A percentile compares a stretch with the other conserved stretches of the same genome.
Conservation (phyloP, 1,140 invertebrate species). For the Penaeus japonicus region DNA sequence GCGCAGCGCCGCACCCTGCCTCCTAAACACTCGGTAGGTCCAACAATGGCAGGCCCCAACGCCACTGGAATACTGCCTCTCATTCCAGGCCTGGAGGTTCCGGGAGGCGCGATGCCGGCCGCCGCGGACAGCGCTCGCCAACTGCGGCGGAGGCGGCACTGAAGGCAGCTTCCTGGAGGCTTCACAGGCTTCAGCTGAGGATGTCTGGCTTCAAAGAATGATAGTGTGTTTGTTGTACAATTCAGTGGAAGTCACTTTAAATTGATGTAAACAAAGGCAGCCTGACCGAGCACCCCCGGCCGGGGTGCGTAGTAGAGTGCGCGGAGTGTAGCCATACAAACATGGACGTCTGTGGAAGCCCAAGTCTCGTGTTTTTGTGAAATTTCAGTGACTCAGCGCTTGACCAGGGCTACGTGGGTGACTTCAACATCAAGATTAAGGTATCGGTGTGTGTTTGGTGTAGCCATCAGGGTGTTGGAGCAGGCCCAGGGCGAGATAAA, state of each 20-base stretch:
- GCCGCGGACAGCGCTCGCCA: not conserved
- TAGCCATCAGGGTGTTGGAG: slow-evolving; percentile 38
- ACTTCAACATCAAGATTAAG: slow-evolving; percentile 33
- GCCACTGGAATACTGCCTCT: slow-evolving; percentile 57
- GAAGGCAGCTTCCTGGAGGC: not conserved
- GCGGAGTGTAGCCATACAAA: slow-evolving; percentile 49
- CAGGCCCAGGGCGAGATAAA: slow-evolving; percentile 16
- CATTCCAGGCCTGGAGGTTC: slow-evolving; percentile 56
- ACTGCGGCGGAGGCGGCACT: not conserved
- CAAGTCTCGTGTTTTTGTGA: slow-evolving; percentile 53
- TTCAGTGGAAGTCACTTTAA: not conserved
- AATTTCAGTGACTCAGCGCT: slow-evolving; percentile 34
- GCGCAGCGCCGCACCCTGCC: slow-evolving; percentile 43
- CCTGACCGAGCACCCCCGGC: slow-evolving; percentile 45
- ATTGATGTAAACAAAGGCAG: slow-evolving; percentile 53
- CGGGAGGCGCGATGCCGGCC: slow-evolving; percentile 54
- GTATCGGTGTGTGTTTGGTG: slow-evolving; percentile 42
- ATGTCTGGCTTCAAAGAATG: not conserved
- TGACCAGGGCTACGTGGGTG: slow-evolving; percentile 40
- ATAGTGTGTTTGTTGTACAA: not conserved
- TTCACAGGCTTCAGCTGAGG: not conserved
- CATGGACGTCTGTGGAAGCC: slow-evolving; percentile 55
- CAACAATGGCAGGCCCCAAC: slow-evolving; percentile 54
- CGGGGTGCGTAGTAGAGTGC: slow-evolving; percentile 48
- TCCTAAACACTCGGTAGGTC: slow-evolving; percentile 46